phyloP scores from a whole-genome alignment of 2,888 invertebrate genomes.

The Eremobia ochroleuca region DNA sequence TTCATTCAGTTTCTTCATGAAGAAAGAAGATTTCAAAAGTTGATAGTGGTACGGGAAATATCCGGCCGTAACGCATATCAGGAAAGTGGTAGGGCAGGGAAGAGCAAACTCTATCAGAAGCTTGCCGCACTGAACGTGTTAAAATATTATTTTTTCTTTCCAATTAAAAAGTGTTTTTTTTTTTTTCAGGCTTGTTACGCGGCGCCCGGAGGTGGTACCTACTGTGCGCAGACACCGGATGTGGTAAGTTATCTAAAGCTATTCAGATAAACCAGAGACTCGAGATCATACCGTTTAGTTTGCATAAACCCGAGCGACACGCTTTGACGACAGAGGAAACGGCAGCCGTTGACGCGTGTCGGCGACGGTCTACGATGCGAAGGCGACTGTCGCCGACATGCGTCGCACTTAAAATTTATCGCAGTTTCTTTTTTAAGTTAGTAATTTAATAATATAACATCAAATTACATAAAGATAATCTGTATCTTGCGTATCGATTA shows the following conservation, averaged over 20 bases:
- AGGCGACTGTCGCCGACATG: no score
- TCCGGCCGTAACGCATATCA: no score
- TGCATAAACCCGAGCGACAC: not conserved
- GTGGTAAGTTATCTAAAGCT: slow-evolving; percentile 17
- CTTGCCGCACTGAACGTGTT: no score
- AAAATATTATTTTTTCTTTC: not conserved
- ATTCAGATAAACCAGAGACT: not conserved
- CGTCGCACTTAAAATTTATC: not conserved
- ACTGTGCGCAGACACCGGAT: slow-evolving; percentile 19
- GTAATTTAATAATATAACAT: not conserved
- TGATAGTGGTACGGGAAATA: no score
- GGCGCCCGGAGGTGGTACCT: slow-evolving; percentile 32
- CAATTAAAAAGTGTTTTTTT: not conserved
- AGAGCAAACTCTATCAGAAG: no score
- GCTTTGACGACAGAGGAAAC: not conserved
- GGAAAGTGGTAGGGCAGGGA: no score
- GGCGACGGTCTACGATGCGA: no score
- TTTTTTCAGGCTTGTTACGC: slow-evolving; percentile 34
- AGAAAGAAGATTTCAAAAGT: no score
- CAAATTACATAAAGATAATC: not conserved
- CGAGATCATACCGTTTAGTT: not conserved
- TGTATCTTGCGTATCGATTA: not conserved
- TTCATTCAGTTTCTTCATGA: no score
- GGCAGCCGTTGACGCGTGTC: no score
- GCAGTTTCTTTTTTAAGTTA: not conserved